These are phyloP conservation scores for Magallana ariakensis DNA, from an alignment of 1,140 invertebrate species.

Conservation along the genomic window DNA sequence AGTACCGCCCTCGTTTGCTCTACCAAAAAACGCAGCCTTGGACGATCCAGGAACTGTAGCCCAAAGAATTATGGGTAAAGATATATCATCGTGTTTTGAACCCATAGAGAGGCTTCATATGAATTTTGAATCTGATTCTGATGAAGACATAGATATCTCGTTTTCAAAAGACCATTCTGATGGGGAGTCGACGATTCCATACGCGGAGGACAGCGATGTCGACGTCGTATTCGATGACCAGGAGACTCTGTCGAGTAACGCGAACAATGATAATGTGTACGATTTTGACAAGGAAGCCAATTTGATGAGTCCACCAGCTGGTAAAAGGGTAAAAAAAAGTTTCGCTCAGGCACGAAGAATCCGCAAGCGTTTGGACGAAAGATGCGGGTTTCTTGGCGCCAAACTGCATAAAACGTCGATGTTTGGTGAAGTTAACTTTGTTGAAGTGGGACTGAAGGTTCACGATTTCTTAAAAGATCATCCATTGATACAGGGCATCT, in stretches of 20 bases:
- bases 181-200: conserved; percentile 16
- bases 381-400: neutral
- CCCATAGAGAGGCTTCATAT: neutral
- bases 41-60: neutral
- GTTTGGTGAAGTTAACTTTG: conserved; percentile 61
- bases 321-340: neutral
- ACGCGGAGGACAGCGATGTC: neutral
- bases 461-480: conserved; percentile 68
- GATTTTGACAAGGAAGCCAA: conserved; percentile 15
- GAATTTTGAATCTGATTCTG: conserved; percentile 3
- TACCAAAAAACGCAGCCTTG: neutral
- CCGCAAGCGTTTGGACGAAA: neutral
- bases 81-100: conserved; percentile 8
- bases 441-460: conserved; percentile 63
- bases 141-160: conserved; percentile 3
- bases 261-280: neutral
- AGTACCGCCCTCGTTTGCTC: neutral
- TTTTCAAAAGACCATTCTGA: neutral
- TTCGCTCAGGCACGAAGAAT: neutral
- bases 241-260: neutral
- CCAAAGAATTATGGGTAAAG: conserved; percentile 15
- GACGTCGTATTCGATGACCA: neutral
- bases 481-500: conserved; percentile 66
- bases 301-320: conserved; percentile 20
- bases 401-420: conserved; percentile 19